A percentile compares a stretch with the other conserved stretches of the same genome.
These are phyloP conservation scores for Grallaria varia DNA, from an alignment of 2,113 vertebrate species.

Conservation along the genomic window DNA sequence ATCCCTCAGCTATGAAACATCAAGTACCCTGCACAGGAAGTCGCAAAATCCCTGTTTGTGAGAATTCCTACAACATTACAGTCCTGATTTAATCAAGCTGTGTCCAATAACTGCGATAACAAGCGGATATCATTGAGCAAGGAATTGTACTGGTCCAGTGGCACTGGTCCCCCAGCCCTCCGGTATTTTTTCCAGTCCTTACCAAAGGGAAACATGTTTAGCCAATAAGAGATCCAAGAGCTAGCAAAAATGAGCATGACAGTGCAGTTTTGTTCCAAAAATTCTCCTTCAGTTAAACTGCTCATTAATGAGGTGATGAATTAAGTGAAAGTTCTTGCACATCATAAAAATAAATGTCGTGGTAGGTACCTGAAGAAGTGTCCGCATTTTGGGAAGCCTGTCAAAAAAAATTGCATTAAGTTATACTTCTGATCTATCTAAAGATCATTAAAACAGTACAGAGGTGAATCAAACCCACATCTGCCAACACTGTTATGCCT, in stretches of 20 bases:
- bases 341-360: background rate
- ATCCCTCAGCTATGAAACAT: background rate
- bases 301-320: background rate
- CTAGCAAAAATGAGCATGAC: background rate
- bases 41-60: background rate
- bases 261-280: background rate
- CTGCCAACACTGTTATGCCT: background rate
- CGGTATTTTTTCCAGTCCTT: background rate
- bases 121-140: background rate
- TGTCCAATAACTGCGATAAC: background rate
- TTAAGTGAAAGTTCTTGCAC: background rate
- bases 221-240: background rate
- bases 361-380: conserved; percentile 59
- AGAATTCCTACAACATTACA: background rate
- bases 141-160: background rate
- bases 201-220: background rate
- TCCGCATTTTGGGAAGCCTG: conserved; percentile 31
- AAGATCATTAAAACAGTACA: background rate
- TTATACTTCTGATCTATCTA: background rate
- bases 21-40: background rate
- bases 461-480: background rate
- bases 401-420: background rate
- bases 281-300: background rate
- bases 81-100: background rate
- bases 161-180: background rate